Conservation (phyloP, 1,140 invertebrate species). For the Drosophila azteca region DNA sequence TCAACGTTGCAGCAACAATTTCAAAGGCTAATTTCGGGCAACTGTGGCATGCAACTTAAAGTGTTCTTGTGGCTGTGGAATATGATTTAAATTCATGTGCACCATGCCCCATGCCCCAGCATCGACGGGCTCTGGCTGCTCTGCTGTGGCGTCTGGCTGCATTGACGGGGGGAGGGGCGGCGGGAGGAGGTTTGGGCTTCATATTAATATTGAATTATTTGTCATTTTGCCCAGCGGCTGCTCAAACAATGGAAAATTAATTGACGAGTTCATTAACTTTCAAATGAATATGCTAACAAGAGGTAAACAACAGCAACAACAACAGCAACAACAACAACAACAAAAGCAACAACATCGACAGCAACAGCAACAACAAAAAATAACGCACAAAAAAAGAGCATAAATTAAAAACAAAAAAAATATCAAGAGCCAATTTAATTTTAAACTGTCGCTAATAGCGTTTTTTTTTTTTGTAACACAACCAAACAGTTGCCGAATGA, state of each 20-base stretch:
- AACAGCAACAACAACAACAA: conserved; percentile 12
- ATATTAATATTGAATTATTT: conserved; percentile 65
- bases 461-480: conserved; percentile 57
- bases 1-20: too few relatives aligned
- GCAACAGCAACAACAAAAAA: background rate
- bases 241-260: conserved; percentile 74
- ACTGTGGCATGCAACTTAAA: too few relatives aligned
- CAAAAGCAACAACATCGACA: conserved; percentile 12
- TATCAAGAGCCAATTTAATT: conserved; percentile 64
- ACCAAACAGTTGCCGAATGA: conserved; percentile 41
- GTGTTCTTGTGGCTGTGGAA: too few relatives aligned
- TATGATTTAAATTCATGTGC: too few relatives aligned
- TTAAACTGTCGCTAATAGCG: conserved; percentile 80
- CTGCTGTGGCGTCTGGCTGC: background rate
- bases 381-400: conserved; percentile 23
- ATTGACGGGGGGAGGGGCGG: too few relatives aligned
- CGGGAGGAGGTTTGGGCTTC: background rate
- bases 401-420: conserved; percentile 20
- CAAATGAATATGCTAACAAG: conserved; percentile 74
- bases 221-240: conserved; percentile 52
- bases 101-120: too few relatives aligned
- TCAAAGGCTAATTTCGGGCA: too few relatives aligned
- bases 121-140: background rate
- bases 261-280: conserved; percentile 79
- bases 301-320: conserved; percentile 9